Percentiles rank a stretch among this genome's conserved stretches.
Evolutionary conservation across 2,888 invertebrate species (phyloP).

Genomic region (Tethea ocularis): DNA sequence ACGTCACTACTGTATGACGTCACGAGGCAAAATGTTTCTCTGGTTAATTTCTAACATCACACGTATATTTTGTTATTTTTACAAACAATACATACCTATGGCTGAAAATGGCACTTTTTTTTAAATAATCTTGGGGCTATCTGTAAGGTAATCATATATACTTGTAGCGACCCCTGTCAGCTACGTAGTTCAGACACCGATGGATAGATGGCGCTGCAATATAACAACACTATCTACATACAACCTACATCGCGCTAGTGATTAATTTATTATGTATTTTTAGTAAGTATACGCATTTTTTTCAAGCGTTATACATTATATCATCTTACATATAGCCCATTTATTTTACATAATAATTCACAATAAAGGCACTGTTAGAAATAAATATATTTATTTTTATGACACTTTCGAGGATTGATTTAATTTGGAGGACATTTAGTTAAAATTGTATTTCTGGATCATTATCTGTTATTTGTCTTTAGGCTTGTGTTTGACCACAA

Average conservation of each 20-base stretch:
- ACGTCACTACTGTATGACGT: not conserved
- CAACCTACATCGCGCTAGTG: too few relatives aligned
- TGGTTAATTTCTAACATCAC: not conserved
- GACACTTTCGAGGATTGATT: conserved; percentile 5
- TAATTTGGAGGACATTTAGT: not conserved
- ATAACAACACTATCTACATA: too few relatives aligned
- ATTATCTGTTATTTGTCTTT: too few relatives aligned
- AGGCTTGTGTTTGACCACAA: too few relatives aligned
- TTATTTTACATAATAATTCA: conserved; percentile 10
- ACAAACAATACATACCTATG: not conserved
- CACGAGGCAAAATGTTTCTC: not conserved
- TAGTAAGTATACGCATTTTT: not conserved
- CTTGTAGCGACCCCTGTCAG: too few relatives aligned
- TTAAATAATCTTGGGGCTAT: conserved; percentile 19
- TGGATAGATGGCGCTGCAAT: too few relatives aligned
- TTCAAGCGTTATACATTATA: not conserved
- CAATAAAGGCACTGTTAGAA: conserved; percentile 23
- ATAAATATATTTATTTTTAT: conserved; percentile 16
- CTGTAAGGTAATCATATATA: conserved; percentile 6
- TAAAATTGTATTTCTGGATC: too few relatives aligned
- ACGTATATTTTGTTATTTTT: not conserved
- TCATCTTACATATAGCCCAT: conserved; percentile 15
- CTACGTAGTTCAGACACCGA: too few relatives aligned
- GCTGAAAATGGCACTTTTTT: conserved; percentile 25
- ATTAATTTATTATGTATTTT: too few relatives aligned